Conservation (phyloP, 2,113 vertebrate species). For the Camelus bactrianus region DNA sequence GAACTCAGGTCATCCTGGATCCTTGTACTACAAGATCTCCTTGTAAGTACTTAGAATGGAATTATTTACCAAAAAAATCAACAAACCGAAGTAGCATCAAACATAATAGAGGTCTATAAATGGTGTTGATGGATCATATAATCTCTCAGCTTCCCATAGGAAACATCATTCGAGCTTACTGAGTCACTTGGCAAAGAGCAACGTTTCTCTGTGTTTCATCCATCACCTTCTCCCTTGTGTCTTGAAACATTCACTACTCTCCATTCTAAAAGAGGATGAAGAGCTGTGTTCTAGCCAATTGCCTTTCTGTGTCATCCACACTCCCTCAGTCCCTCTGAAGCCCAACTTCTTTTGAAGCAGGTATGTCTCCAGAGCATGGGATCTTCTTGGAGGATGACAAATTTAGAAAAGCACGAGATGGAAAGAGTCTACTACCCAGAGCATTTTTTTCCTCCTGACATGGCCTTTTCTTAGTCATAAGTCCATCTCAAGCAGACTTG, state of each 20-base stretch:
- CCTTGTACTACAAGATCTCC: neutral
- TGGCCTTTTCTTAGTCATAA: neutral
- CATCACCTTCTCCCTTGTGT: neutral
- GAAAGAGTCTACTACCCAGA: neutral
- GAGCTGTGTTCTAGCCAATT: neutral
- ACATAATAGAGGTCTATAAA: neutral
- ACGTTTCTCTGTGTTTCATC: neutral
- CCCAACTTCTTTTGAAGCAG: neutral
- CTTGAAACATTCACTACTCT: neutral
- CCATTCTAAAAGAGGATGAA: neutral
- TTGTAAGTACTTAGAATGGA: neutral
- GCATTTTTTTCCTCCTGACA: neutral
- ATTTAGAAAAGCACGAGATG: neutral
- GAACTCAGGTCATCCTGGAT: neutral
- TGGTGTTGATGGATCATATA: fast-evolving
- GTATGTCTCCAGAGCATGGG: neutral
- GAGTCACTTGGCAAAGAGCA: neutral
- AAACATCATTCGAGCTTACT: neutral
- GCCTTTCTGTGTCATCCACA: neutral
- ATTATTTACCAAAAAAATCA: neutral
- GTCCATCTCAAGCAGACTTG: neutral
- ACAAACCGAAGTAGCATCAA: neutral
- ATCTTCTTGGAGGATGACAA: neutral
- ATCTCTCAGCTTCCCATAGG: neutral
- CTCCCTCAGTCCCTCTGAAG: neutral